Evolutionary conservation across 1,140 invertebrate species (phyloP).

Genomic region (Drosophila orena): DNA sequence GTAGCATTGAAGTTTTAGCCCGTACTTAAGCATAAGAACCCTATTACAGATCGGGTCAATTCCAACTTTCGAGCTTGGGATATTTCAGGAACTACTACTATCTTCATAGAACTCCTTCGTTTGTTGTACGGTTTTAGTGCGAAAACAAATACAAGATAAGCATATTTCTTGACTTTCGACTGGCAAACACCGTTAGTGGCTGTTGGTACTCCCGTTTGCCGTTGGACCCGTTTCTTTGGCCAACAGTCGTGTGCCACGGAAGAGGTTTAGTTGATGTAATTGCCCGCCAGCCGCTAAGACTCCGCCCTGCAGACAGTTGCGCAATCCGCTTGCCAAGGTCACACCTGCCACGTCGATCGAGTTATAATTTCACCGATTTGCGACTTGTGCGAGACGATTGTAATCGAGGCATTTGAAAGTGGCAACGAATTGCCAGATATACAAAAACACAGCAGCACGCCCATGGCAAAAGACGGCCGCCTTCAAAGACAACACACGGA

Average conservation of each 20-base stretch:
- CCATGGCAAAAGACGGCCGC: slow-evolving; percentile 40
- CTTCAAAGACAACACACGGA: neutral
- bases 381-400: slow-evolving; percentile 41
- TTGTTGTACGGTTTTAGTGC: too few species aligned
- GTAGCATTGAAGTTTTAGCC: too few species aligned
- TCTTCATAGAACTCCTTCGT: too few species aligned
- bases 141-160: too few species aligned
- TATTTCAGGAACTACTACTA: too few species aligned
- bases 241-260: slow-evolving; percentile 16
- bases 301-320: slow-evolving; percentile 44
- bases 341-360: slow-evolving; percentile 47
- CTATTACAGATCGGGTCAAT: neutral
- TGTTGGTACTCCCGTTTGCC: neutral
- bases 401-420: slow-evolving; percentile 61
- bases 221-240: slow-evolving; percentile 1
- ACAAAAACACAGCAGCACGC: slow-evolving; percentile 9
- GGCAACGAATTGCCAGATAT: slow-evolving; percentile 39
- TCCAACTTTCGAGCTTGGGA: too few species aligned
- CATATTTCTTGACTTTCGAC: too few species aligned
- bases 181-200: too few species aligned
- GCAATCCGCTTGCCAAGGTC: slow-evolving; percentile 41
- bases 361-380: slow-evolving; percentile 57
- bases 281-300: slow-evolving; percentile 68
- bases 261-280: slow-evolving; percentile 50
- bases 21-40: neutral